Evolutionary conservation across 2,113 vertebrate species (phyloP).

Genomic region (Sciurus niger): DNA sequence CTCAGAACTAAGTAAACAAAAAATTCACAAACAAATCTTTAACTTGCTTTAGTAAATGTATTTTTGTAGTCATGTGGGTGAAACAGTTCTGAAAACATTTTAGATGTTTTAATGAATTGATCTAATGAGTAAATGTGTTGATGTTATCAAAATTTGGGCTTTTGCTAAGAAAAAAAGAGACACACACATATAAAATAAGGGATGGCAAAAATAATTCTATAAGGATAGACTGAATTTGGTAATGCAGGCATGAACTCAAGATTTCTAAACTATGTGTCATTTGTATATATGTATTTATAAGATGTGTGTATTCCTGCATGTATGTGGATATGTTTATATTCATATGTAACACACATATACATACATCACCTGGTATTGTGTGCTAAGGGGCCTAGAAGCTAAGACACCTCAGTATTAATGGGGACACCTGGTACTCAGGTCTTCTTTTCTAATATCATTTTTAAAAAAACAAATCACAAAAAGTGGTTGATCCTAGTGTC

Average conservation of each 20-base stretch:
- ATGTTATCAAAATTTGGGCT: background rate
- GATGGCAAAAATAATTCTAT: background rate
- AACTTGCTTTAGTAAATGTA: background rate
- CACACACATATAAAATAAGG: too few relatives aligned
- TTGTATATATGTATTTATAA: background rate
- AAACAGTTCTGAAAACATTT: background rate
- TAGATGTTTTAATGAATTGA: background rate
- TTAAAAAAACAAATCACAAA: background rate
- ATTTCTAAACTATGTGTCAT: background rate
- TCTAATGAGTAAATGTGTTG: background rate
- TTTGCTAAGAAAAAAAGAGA: background rate
- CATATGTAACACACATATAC: too few relatives aligned
- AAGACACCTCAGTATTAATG: background rate
- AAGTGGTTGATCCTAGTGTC: background rate
- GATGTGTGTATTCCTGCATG: background rate
- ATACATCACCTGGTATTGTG: background rate
- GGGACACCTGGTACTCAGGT: background rate
- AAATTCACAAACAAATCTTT: background rate
- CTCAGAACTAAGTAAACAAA: background rate
- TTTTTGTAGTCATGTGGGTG: background rate
- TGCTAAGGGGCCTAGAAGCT: background rate
- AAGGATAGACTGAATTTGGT: background rate
- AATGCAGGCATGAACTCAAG: background rate
- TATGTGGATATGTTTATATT: background rate
- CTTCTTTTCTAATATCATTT: background rate